Percentiles rank a stretch among this genome's conserved stretches.
phyloP scores from a whole-genome alignment of 2,113 vertebrate genomes.

The Cynocephalus volans region DNA sequence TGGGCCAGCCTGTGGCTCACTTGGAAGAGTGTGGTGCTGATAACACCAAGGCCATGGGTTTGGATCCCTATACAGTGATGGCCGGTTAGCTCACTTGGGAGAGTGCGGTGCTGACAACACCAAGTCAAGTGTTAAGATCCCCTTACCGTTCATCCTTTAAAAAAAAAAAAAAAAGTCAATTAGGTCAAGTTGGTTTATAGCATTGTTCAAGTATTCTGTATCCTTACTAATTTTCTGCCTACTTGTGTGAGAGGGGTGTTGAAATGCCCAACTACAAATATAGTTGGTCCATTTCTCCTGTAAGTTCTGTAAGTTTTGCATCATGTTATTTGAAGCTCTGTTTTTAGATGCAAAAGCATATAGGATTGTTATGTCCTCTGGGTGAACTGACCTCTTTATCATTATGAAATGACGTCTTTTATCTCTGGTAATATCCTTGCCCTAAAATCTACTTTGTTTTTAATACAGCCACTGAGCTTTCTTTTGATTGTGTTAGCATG shows the following conservation, averaged over 20 bases:
- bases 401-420: neutral
- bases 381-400: neutral
- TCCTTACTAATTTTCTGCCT: neutral
- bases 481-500: neutral
- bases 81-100: no score
- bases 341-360: neutral
- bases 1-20: no score
- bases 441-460: neutral
- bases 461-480: neutral
- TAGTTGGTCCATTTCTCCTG: neutral
- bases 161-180: neutral
- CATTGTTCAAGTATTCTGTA: neutral
- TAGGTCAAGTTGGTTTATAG: neutral
- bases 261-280: neutral
- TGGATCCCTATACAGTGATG: no score
- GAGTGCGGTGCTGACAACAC: no score
- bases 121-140: no score
- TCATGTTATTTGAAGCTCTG: neutral
- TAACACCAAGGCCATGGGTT: no score
- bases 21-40: no score
- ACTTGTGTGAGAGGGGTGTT: neutral
- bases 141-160: no score
- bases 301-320: neutral
- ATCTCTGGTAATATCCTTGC: neutral
- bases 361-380: neutral